Percentiles rank a stretch among this genome's conserved stretches.
phyloP scores from a whole-genome alignment of 1,140 invertebrate genomes.

The Trachymyrmex septentrionalis region DNA sequence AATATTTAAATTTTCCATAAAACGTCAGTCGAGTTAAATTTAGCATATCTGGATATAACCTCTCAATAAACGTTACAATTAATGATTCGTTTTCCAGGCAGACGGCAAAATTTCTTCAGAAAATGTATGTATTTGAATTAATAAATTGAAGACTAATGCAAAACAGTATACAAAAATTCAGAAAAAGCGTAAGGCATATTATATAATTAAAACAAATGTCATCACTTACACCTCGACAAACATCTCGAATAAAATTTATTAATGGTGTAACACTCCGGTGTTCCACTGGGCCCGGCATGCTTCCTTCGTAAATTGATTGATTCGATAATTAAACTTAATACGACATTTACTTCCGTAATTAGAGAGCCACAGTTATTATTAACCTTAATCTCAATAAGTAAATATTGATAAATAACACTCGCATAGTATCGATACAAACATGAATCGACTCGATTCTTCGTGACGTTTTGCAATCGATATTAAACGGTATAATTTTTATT shows the following conservation, averaged over 20 bases:
- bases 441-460: not conserved
- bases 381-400: not conserved
- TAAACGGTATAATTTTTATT: too few species aligned
- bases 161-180: not conserved
- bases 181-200: conserved; percentile 20
- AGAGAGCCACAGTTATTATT: not conserved
- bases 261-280: not conserved
- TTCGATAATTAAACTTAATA: not conserved
- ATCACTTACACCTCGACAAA: conserved; percentile 59
- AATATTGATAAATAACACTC: not conserved
- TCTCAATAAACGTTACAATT: not conserved
- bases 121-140: not conserved
- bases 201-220: conserved; percentile 49
- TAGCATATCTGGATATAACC: not conserved
- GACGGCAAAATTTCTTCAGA: not conserved
- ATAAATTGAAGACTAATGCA: conserved; percentile 3
- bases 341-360: not conserved
- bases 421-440: not conserved
- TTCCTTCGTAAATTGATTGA: conserved; percentile 11
- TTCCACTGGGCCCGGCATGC: conserved; percentile 12
- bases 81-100: not conserved
- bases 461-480: not conserved
- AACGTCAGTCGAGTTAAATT: not conserved
- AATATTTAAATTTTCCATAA: conserved; percentile 8
- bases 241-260: not conserved